phyloP scores from a whole-genome alignment of 2,797 vertebrate species.

The Peromyscus nudipes region DNA sequence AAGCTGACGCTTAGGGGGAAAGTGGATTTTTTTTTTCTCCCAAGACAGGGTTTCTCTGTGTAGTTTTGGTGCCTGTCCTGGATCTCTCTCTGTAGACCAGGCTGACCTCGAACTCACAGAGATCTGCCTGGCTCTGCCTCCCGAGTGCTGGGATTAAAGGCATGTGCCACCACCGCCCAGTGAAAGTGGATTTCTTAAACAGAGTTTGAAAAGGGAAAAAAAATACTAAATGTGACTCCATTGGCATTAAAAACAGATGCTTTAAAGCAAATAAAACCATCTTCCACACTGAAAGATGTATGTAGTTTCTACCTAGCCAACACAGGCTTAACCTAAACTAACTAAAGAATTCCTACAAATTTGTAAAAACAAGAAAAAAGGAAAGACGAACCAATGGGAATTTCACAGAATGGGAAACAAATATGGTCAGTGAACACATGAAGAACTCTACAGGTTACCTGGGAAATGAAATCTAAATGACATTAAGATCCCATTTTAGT shows the following conservation, averaged over 20 bases:
- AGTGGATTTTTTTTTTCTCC: neutral
- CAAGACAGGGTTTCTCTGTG: neutral
- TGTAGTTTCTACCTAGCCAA: neutral
- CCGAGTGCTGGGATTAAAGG: too few relatives aligned
- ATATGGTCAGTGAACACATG: neutral
- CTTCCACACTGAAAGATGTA: neutral
- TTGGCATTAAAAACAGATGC: conserved; percentile 39
- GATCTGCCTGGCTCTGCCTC: too few relatives aligned
- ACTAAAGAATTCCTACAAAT: neutral
- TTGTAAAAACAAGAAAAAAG: neutral
- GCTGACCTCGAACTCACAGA: too few relatives aligned
- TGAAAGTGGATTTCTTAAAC: conserved; percentile 10
- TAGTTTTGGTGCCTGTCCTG: too few relatives aligned
- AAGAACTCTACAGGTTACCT: neutral
- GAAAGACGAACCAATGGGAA: neutral
- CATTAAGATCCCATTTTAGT: neutral
- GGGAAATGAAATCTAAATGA: neutral
- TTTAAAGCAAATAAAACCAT: conserved; percentile 54
- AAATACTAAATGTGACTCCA: neutral
- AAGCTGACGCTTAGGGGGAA: neutral
- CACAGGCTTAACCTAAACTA: neutral
- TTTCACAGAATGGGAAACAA: conserved; percentile 29
- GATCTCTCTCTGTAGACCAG: too few relatives aligned
- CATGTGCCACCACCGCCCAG: too few relatives aligned
- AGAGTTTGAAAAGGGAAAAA: conserved; percentile 38